Evolutionary conservation across 2,888 invertebrate genomes (phyloP).

Genomic region (Nymphalis polychloros): DNA sequence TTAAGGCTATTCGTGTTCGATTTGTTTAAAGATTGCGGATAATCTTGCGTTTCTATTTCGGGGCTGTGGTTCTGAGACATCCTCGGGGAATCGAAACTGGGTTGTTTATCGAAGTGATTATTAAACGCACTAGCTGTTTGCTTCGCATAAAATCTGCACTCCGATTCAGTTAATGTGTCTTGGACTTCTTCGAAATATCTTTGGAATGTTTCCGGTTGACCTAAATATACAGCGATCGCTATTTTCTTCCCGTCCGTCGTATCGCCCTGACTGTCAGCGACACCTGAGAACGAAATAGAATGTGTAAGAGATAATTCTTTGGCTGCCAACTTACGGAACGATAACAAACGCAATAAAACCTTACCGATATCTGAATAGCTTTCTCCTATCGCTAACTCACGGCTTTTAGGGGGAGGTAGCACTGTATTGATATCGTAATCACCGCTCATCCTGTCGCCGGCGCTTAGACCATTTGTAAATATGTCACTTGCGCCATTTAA

Average conservation of each 20-base stretch:
- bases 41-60: constrained; percentile 71
- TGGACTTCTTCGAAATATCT: constrained; percentile 86
- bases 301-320: constrained; percentile 11
- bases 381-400: constrained; percentile 79
- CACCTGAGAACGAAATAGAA: constrained; percentile 54
- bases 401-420: constrained; percentile 74
- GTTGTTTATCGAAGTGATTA: constrained; percentile 75
- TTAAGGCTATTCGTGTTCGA: constrained; percentile 80
- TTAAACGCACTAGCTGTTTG: constrained; percentile 70
- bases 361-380: constrained; percentile 80
- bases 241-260: constrained; percentile 93
- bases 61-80: constrained; percentile 75
- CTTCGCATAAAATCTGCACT: constrained; percentile 82
- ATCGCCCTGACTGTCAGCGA: constrained; percentile 83
- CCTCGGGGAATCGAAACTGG: constrained; percentile 74
- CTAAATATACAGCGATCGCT: constrained; percentile 92
- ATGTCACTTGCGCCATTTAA: constrained; percentile 72
- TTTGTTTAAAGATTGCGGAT: constrained; percentile 68
- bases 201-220: constrained; percentile 89
- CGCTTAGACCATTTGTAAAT: constrained; percentile 69
- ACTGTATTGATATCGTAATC: constrained; percentile 78
- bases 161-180: constrained; percentile 84
- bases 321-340: constrained; percentile 11
- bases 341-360: constrained; percentile 36
- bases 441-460: constrained; percentile 69